Conservation (phyloP, 1,140 invertebrate genomes). For the Olivierus martensii region DNA sequence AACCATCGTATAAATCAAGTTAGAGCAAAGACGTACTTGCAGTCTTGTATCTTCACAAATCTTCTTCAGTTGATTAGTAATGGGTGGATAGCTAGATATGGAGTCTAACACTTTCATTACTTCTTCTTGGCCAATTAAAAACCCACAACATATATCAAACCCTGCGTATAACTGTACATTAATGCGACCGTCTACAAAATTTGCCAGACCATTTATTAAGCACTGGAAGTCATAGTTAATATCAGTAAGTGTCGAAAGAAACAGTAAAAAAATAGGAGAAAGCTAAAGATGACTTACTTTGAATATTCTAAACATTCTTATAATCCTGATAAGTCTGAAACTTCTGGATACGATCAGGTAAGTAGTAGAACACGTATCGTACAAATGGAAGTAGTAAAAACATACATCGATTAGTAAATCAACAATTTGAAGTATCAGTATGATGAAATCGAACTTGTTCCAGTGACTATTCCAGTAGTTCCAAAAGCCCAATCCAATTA, state of each 20-base stretch:
- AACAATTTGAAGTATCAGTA: background rate
- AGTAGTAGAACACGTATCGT: background rate
- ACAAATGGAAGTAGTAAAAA: background rate
- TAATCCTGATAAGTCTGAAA: background rate
- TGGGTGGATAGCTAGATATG: background rate
- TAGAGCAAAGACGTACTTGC: too few species aligned
- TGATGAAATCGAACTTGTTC: constrained; percentile 3
- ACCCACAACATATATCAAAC: background rate
- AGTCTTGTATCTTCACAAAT: constrained; percentile 9
- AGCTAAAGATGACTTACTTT: background rate
- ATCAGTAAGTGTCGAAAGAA: too few species aligned
- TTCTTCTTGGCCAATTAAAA: background rate
- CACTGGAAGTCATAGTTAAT: too few species aligned
- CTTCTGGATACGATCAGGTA: background rate
- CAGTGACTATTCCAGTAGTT: constrained; percentile 12
- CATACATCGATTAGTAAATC: background rate
- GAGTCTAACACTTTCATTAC: background rate
- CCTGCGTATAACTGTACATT: background rate
- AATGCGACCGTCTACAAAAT: too few species aligned
- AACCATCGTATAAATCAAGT: too few species aligned
- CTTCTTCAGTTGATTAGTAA: background rate
- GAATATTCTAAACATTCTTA: background rate
- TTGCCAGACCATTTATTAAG: too few species aligned
- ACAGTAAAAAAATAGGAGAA: too few species aligned
- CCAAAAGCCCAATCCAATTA: constrained; percentile 1